A percentile compares a stretch with the other conserved stretches of the same genome.
Conservation (phyloP, 1,140 invertebrate species). For the Xylocopa sonorina region DNA sequence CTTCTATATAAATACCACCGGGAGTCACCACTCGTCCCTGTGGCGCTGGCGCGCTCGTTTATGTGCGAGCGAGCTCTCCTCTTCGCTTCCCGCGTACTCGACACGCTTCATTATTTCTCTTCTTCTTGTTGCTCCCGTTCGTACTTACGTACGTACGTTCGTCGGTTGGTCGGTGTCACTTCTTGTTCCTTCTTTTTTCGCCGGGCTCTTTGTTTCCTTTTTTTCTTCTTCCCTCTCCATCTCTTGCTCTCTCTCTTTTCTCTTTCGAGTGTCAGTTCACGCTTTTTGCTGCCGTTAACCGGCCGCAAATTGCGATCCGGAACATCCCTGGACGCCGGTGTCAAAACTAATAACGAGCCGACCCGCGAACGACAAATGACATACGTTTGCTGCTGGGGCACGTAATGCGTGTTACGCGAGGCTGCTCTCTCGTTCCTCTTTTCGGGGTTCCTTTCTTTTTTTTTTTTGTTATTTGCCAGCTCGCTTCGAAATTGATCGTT, state of each 20-base stretch:
- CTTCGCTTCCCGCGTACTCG: conserved; percentile 31
- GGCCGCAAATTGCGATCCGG: conserved; percentile 7
- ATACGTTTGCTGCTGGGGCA: neutral
- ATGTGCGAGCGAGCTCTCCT: neutral
- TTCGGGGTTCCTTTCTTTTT: neutral
- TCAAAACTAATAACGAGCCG: conserved; percentile 33
- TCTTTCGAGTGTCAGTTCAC: conserved; percentile 13
- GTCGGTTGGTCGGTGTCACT: neutral
- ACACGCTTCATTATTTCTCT: conserved; percentile 54
- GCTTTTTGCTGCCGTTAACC: conserved; percentile 56
- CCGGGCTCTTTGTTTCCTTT: neutral
- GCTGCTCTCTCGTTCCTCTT: neutral
- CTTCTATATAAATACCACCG: conserved; percentile 78
- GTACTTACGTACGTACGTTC: neutral
- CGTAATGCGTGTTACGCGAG: conserved; percentile 9
- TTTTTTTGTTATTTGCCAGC: no score
- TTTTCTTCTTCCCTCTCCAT: neutral
- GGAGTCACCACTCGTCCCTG: conserved; percentile 70
- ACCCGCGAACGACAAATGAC: neutral
- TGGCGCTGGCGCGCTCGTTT: conserved; percentile 29
- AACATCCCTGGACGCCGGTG: neutral
- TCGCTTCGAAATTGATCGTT: neutral
- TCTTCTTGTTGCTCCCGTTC: conserved; percentile 14
- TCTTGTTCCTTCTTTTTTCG: conserved; percentile 8
- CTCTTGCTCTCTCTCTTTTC: neutral